Percentiles rank a stretch among this genome's conserved stretches.
phyloP scores from a whole-genome alignment of 2,797 vertebrate species.

The Anniella stebbinsi region DNA sequence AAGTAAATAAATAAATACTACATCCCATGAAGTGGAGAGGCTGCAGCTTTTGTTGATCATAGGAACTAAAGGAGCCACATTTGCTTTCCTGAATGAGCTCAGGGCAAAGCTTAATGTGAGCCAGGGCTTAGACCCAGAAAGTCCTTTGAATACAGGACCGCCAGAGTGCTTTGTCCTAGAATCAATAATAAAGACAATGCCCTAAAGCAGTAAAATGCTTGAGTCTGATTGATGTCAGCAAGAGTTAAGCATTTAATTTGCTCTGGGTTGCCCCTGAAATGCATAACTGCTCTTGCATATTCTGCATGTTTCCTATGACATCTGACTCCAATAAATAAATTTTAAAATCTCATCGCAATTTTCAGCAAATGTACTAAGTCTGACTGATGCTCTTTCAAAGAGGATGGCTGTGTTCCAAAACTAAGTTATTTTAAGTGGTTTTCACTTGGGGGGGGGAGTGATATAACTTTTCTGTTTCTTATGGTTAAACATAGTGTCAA shows the following conservation, averaged over 20 bases:
- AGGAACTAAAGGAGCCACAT: neutral
- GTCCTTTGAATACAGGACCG: neutral
- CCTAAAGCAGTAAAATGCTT: neutral
- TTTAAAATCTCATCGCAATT: neutral
- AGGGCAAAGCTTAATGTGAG: neutral
- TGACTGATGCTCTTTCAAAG: slow-evolving; percentile 30
- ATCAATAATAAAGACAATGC: neutral
- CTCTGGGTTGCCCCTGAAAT: neutral
- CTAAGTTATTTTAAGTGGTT: slow-evolving; percentile 18
- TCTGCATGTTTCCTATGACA: slow-evolving; percentile 32
- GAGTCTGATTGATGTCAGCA: slow-evolving; percentile 17
- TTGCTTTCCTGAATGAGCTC: neutral
- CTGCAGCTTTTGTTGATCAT: neutral
- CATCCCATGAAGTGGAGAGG: neutral
- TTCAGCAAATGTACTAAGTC: neutral
- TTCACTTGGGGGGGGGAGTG: neutral
- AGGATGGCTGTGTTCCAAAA: neutral
- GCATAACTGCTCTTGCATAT: slow-evolving; percentile 25
- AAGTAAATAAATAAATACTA: neutral
- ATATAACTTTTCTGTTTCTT: neutral
- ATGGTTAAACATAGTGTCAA: neutral
- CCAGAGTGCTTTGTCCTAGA: slow-evolving; percentile 7
- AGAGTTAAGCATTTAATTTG: slow-evolving; percentile 13
- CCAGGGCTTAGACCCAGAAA: neutral
- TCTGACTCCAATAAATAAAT: slow-evolving; percentile 4